Evolutionary conservation across 2,888 invertebrate genomes (phyloP).

Genomic region (Idaea straminata): DNA sequence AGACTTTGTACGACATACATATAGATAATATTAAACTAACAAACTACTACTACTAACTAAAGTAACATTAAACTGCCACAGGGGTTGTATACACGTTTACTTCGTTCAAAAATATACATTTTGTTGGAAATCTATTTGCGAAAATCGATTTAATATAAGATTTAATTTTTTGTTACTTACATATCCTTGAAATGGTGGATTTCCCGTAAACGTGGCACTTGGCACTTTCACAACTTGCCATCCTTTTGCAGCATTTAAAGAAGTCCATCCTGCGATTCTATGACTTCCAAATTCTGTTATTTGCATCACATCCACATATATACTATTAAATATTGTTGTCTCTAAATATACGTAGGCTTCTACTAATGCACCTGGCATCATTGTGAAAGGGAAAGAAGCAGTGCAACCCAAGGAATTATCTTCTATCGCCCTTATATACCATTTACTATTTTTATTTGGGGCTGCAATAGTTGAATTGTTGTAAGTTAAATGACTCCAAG

Average conservation of each 20-base stretch:
- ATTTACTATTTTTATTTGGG: background rate
- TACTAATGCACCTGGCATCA: background rate
- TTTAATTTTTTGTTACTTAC: conserved; percentile 35
- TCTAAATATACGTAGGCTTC: background rate
- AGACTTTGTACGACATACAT: too few species aligned
- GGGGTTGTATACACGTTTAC: too few species aligned
- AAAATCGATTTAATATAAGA: too few species aligned
- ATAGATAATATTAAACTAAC: too few species aligned
- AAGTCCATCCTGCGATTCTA: background rate
- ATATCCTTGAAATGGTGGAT: conserved; percentile 33
- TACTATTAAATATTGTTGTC: background rate
- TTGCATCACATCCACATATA: background rate
- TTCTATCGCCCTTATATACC: background rate
- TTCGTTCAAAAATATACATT: too few species aligned
- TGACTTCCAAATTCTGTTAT: background rate
- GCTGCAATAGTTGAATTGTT: background rate
- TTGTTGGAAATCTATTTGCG: too few species aligned
- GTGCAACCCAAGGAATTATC: background rate
- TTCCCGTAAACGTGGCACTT: conserved; percentile 22
- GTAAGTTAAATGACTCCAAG: background rate
- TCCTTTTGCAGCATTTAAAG: conserved; percentile 17
- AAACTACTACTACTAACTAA: too few species aligned
- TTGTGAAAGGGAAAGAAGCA: background rate
- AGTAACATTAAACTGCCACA: too few species aligned
- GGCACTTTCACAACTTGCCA: conserved; percentile 32